Conservation (phyloP, 2,113 vertebrate species). For the Archocentrus centrarchus region DNA sequence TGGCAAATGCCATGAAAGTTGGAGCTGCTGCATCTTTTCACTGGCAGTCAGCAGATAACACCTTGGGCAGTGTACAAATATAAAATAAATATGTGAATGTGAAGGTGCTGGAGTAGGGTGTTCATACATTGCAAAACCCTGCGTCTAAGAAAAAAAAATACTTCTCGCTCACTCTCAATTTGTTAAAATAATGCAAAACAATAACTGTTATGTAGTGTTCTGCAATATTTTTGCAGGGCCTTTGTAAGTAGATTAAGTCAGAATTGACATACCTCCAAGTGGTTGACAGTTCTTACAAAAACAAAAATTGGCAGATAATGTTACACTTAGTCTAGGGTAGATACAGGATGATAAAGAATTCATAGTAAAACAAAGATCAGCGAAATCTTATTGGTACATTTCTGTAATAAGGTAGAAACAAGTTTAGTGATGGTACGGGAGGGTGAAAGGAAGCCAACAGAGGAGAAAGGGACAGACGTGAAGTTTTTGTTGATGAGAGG, state of each 20-base stretch:
- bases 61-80: not conserved
- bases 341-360: not conserved
- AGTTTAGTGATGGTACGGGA: slow-evolving; percentile 4
- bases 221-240: not conserved
- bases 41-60: not conserved
- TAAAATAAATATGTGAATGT: not conserved
- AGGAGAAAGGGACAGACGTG: slow-evolving; percentile 21
- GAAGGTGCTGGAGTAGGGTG: not conserved
- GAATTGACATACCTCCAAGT: not conserved
- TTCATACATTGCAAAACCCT: not conserved
- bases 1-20: slow-evolving; percentile 3
- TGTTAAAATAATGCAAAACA: not conserved
- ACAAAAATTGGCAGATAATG: not conserved
- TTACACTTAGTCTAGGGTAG: not conserved
- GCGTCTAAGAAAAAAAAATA: not conserved
- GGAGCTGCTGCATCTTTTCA: slow-evolving; percentile 3
- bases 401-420: not conserved
- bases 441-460: not conserved
- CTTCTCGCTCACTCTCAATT: not conserved
- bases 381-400: slow-evolving; percentile 19
- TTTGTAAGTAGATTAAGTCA: not conserved
- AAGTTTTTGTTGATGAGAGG: slow-evolving; percentile 27
- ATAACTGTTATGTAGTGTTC: not conserved
- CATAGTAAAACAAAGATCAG: not conserved
- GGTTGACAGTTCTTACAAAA: not conserved